Percentiles rank a stretch among this genome's conserved stretches.
Evolutionary conservation across 2,888 invertebrate genomes (phyloP).

Genomic region (Poecilus cupreus): DNA sequence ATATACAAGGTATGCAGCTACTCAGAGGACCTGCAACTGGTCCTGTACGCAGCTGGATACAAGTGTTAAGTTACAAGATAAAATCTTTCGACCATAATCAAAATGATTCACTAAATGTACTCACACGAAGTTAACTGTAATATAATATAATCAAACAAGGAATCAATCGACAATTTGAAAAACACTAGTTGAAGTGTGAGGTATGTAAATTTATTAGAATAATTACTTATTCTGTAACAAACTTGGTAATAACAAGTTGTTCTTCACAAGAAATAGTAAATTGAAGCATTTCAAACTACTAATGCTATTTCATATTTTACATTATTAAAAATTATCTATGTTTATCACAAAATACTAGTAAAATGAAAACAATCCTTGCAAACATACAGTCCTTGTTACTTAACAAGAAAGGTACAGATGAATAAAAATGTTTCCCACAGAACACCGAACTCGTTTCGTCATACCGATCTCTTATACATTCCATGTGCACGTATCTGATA

Average conservation of each 20-base stretch:
- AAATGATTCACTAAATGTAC: constrained; percentile 42
- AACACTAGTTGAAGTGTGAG: constrained; percentile 50
- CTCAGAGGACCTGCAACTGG: constrained; percentile 6
- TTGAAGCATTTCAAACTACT: constrained; percentile 27
- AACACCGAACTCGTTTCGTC: constrained; percentile 37
- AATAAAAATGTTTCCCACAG: constrained; percentile 45
- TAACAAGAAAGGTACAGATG: constrained; percentile 48
- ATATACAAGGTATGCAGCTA: constrained; percentile 46
- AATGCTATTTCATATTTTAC: constrained; percentile 43
- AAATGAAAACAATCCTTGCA: constrained; percentile 50
- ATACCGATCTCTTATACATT: constrained; percentile 24
- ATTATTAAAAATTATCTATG: constrained; percentile 44
- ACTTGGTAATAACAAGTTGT: constrained; percentile 40
- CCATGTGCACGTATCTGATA: constrained; percentile 9
- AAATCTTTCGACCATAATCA: constrained; percentile 53
- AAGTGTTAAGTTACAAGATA: constrained; percentile 48
- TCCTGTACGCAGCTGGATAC: constrained; percentile 38
- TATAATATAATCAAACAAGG: constrained; percentile 39
- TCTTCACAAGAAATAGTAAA: constrained; percentile 53
- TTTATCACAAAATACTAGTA: constrained; percentile 44
- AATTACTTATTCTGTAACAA: constrained; percentile 41
- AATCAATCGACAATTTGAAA: constrained; percentile 37
- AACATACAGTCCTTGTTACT: constrained; percentile 52
- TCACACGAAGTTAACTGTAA: constrained; percentile 38
- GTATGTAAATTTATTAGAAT: constrained; percentile 44